These are phyloP conservation scores for Hemicentrotus pulcherrimus DNA, from an alignment of 35 echinoderm and acorn worm genomes.

Conservation along the genomic window DNA sequence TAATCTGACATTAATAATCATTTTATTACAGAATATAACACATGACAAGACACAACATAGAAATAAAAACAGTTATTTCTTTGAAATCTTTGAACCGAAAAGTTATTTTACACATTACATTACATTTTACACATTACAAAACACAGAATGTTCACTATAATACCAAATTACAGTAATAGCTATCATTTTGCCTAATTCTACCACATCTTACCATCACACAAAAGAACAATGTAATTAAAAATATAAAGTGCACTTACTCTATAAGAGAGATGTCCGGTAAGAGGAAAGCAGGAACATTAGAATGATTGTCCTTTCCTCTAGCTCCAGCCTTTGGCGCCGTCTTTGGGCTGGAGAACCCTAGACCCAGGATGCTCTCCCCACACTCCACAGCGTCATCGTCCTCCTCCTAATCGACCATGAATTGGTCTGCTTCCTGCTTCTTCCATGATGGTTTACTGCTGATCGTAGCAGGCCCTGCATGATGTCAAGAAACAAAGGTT, in stretches of 20 bases:
- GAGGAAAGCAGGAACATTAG: constrained; percentile 65
- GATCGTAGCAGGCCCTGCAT: constrained; percentile 70
- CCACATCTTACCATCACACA: neutral
- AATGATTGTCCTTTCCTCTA: neutral
- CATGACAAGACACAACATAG: no score
- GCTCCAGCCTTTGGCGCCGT: neutral
- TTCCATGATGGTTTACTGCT: constrained; percentile 87
- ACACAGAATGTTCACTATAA: no score
- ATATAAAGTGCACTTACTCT: constrained; percentile 50
- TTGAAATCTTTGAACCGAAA: no score
- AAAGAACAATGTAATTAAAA: neutral
- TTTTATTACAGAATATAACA: no score
- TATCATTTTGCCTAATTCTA: no score
- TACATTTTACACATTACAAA: no score
- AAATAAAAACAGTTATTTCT: no score
- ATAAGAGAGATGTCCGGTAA: constrained; percentile 70
- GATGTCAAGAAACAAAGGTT: no score
- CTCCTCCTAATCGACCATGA: constrained; percentile 12
- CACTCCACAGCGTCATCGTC: constrained; percentile 46
- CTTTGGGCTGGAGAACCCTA: constrained; percentile 63
- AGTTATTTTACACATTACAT: no score
- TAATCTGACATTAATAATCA: no score
- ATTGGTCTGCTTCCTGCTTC: neutral
- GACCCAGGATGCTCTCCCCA: constrained; percentile 66
- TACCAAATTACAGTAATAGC: no score